phyloP scores from a whole-genome alignment of 2,797 vertebrate genomes.

The Rhodeus uyekii region DNA sequence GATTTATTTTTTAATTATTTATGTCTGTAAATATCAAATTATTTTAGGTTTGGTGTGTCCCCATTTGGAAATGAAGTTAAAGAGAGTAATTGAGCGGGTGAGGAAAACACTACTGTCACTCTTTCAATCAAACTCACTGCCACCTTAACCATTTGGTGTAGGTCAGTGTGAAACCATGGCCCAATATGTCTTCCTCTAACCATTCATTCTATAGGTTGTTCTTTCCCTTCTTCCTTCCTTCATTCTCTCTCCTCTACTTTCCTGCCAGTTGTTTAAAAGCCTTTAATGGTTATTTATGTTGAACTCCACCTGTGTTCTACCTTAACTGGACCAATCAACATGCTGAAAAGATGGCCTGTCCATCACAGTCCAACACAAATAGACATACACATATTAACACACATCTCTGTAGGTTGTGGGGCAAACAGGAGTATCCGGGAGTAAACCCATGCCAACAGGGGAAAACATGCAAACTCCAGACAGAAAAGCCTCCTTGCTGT shows the following conservation, averaged over 20 bases:
- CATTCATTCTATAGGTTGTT: background rate
- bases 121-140: conserved; percentile 4
- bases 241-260: background rate
- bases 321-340: background rate
- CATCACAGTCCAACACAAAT: background rate
- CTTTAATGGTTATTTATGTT: background rate
- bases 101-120: conserved; percentile 32
- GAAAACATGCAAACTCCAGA: background rate
- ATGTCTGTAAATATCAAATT: conserved; percentile 78
- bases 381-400: background rate
- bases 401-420: background rate
- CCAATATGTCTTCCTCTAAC: background rate
- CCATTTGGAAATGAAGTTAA: conserved; percentile 64
- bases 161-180: background rate
- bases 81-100: conserved; percentile 20
- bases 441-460: background rate
- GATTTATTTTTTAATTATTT: conserved; percentile 81
- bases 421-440: background rate
- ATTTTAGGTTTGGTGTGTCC: conserved; percentile 75
- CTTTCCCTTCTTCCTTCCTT: background rate
- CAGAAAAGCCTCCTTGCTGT: background rate
- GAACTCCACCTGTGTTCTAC: background rate
- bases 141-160: conserved; percentile 1
- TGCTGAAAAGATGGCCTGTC: background rate
- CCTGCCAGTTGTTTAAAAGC: background rate